Base-by-base conservation (phyloP, 37 sponge, comb jelly and placozoan genomes). In the Hexactinellida sp. region DNA sequence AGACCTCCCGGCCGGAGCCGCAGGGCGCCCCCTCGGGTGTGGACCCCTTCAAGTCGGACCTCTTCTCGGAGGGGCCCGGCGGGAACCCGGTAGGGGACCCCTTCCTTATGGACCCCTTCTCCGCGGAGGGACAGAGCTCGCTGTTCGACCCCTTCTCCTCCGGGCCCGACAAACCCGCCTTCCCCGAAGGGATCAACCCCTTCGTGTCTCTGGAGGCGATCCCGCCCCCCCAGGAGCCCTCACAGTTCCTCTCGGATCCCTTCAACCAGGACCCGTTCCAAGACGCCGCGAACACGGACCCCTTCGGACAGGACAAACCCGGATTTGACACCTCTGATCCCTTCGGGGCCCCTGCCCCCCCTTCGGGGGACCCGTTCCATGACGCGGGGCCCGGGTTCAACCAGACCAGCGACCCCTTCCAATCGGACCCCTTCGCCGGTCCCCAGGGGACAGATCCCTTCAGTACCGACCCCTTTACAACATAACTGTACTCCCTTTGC, bases 401-500 rank as follows among this genome's bases (percentile, higher is more conserved):
- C 25, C 76, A 25, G 3, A 28, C 32, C 3, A 23, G 32, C 34
- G 84, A 83, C 37, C 38, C 39, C 24, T 87, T 87, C 34, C 38
- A 82, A 24, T 21, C 37, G 19, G 76, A 87, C 36, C 87, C 87
- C 13, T 87, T 87, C 47, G 87, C 34, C 5, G 39, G 39, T 37
- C 34, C 82, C 23, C 51, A 83, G 34, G 76, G 76, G 5, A 21
- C 76, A 3, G 76, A 63, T 63, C 76, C 76, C 76, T 63, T 63
- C 76, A 23, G 19, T 10, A 32, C 28, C 25, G 76, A 63, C 13
- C 76, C 76, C 13, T 63, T 63, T n/a, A 63, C 25, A 7, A 63
- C 25, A 3, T 63, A 63, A 63, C 34, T 32, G 5, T 63, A 63
- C 13, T n/a, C n/a, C n/a, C n/a, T n/a, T n/a, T n/a, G n/a, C n/a